Evolutionary conservation across 2,797 vertebrate species (phyloP).

Genomic region (Columba guinea): DNA sequence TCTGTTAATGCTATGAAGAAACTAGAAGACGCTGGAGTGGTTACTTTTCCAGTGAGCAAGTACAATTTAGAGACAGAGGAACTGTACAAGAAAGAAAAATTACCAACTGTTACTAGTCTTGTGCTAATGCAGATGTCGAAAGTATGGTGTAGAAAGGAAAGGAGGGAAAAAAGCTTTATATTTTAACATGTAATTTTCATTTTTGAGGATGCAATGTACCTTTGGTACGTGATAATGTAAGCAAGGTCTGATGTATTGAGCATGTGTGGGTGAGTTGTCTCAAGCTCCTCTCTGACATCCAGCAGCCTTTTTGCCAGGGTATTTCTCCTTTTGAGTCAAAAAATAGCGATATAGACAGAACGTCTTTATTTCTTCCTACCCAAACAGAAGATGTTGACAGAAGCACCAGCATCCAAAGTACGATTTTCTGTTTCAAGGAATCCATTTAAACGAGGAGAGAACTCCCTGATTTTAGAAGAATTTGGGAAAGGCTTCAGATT

Average conservation of each 20-base stretch:
- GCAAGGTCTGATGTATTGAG: background rate
- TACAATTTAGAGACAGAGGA: background rate
- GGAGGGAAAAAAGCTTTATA: background rate
- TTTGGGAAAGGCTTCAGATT: background rate
- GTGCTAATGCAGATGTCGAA: background rate
- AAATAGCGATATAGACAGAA: background rate
- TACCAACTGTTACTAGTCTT: background rate
- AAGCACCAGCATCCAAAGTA: background rate
- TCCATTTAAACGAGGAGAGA: background rate
- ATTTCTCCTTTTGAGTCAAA: background rate
- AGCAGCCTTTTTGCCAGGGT: background rate
- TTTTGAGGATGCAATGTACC: background rate
- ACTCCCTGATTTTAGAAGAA: background rate
- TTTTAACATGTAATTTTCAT: background rate
- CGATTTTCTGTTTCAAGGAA: fast-evolving
- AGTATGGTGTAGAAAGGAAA: background rate
- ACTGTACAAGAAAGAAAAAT: background rate
- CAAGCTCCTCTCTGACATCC: background rate
- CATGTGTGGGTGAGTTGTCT: background rate
- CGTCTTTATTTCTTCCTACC: background rate
- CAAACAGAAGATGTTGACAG: background rate
- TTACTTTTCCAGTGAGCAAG: background rate
- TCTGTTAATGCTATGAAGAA: background rate
- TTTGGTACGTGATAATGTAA: background rate
- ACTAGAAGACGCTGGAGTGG: background rate